Conservation (phyloP, 2,888 invertebrate species). For the Antheraea assamensis region DNA sequence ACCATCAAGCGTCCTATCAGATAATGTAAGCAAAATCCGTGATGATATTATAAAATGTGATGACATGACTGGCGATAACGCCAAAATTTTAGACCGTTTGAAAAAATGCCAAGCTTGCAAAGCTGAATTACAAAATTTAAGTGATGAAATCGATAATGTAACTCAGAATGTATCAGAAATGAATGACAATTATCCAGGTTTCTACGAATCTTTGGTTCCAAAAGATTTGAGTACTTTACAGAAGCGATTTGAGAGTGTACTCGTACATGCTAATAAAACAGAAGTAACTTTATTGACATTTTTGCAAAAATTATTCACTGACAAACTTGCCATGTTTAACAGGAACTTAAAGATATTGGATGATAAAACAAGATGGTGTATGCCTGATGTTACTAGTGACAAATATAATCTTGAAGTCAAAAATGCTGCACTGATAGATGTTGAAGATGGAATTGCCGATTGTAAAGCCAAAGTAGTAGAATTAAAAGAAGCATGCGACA, state of each 20-base stretch:
- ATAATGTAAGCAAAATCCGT: constrained; percentile 87
- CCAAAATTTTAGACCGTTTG: constrained; percentile 90
- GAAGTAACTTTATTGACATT: constrained; percentile 89
- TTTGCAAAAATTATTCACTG: constrained; percentile 93
- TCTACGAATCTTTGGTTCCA: constrained; percentile 88
- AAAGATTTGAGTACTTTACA: constrained; percentile 93
- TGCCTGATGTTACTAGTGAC: constrained; percentile 93
- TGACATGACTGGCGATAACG: constrained; percentile 93
- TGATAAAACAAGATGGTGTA: constrained; percentile 96
- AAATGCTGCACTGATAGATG: constrained; percentile 89
- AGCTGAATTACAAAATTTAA: constrained; percentile 85
- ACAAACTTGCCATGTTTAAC: constrained; percentile 91
- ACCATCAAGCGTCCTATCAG: constrained; percentile 87
- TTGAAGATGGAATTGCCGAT: constrained; percentile 87
- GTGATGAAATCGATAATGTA: constrained; percentile 86
- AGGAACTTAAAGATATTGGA: constrained; percentile 90
- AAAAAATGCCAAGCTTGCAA: constrained; percentile 88
- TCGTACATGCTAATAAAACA: constrained; percentile 90
- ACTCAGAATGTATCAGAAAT: constrained; percentile 87
- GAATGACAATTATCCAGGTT: constrained; percentile 88
- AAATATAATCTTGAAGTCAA: constrained; percentile 96
- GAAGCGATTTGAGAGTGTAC: constrained; percentile 90
- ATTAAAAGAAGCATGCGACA: constrained; percentile 86
- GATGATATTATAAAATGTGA: constrained; percentile 95
- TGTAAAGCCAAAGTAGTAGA: constrained; percentile 86